Percentiles rank a stretch among this genome's conserved stretches.
Conservation (phyloP, 2,113 vertebrate species). For the Pluvialis apricaria region DNA sequence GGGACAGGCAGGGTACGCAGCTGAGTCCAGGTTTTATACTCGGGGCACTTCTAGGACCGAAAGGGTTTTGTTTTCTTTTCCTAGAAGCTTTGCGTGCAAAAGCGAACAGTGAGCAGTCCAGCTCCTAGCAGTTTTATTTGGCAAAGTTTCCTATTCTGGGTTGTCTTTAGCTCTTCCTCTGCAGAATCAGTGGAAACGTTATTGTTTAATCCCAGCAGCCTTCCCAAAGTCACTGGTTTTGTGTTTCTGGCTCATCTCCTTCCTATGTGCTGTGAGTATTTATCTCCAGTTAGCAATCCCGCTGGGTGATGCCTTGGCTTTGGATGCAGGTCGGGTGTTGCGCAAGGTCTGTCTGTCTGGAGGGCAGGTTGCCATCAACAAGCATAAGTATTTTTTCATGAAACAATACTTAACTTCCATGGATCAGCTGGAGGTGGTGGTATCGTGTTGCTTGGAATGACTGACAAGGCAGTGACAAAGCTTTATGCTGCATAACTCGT, state of each 20-base stretch:
- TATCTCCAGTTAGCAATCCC: not conserved
- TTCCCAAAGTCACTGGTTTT: not conserved
- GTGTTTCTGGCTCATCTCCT: not conserved
- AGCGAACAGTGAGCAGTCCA: not conserved
- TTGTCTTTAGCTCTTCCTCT: not conserved
- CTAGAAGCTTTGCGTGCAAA: not conserved
- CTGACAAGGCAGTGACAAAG: not conserved
- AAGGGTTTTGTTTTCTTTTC: not conserved
- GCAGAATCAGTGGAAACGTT: not conserved
- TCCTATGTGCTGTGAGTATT: not conserved
- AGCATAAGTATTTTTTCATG: not conserved
- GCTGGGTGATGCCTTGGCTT: not conserved
- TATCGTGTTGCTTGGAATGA: not conserved
- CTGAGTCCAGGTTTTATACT: not conserved
- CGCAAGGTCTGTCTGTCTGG: constrained; percentile 13
- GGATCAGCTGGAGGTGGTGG: constrained; percentile 43
- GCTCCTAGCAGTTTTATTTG: constrained; percentile 10
- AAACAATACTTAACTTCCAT: not conserved
- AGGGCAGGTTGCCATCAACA: constrained; percentile 4
- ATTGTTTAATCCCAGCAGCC: not conserved
- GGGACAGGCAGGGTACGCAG: not conserved
- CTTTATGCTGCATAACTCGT: not conserved
- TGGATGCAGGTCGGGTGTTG: not conserved
- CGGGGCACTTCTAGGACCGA: not conserved
- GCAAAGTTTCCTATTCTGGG: not conserved